These are phyloP conservation scores for Ctenochaetus hawaiiensis DNA, from an alignment of 2,797 vertebrate species.

Conservation along the genomic window DNA sequence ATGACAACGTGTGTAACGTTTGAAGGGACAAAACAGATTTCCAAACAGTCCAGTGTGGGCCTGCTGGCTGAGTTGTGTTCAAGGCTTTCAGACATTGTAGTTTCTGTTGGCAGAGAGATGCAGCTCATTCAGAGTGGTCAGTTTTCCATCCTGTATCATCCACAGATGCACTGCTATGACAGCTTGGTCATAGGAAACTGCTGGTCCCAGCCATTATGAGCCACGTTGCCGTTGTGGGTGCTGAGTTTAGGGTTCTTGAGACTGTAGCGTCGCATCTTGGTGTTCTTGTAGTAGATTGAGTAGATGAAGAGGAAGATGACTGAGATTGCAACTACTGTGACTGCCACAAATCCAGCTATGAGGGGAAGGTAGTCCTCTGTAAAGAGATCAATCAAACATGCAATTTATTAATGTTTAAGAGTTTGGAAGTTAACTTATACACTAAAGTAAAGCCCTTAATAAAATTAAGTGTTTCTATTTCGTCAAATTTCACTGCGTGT, in stretches of 20 bases:
- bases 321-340: constrained; percentile 79
- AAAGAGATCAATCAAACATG: constrained; percentile 49
- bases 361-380: constrained; percentile 88
- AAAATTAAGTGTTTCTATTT: not conserved
- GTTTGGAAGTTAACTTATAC: not conserved
- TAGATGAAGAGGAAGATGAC: constrained; percentile 82
- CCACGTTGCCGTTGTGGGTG: constrained; percentile 80
- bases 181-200: constrained; percentile 85
- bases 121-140: constrained; percentile 45
- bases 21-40: constrained; percentile 5
- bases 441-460: no score
- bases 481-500: not conserved
- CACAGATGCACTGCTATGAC: constrained; percentile 57
- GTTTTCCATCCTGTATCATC: constrained; percentile 14
- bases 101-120: constrained; percentile 28
- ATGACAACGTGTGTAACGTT: not conserved
- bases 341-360: constrained; percentile 85
- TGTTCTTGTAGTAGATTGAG: constrained; percentile 89
- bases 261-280: constrained; percentile 86
- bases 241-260: constrained; percentile 82
- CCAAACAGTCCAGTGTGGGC: constrained; percentile 31
- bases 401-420: constrained; percentile 7
- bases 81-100: constrained; percentile 20
- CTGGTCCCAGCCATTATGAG: constrained; percentile 82
- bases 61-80: constrained; percentile 23